These are phyloP conservation scores for Lytechinus variegatus DNA, from an alignment of 35 echinoderm and acorn worm species.

Conservation along the genomic window DNA sequence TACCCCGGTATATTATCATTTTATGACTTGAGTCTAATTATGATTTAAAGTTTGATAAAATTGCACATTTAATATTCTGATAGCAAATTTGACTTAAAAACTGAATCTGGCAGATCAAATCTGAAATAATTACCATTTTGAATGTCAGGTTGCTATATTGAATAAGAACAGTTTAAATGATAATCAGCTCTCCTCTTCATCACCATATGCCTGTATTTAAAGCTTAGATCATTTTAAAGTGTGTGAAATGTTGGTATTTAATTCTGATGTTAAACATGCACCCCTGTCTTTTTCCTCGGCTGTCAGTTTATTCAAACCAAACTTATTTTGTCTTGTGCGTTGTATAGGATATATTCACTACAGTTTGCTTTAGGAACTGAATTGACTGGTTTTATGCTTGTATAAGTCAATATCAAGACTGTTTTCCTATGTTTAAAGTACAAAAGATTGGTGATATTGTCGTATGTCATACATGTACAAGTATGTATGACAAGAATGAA, in stretches of 20 bases:
- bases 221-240: neutral
- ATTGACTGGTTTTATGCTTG: neutral
- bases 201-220: neutral
- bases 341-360: neutral
- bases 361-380: neutral
- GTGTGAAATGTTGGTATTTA: neutral
- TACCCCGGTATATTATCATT: neutral
- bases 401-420: neutral
- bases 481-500: neutral
- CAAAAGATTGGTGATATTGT: neutral
- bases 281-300: neutral
- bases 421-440: neutral
- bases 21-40: neutral
- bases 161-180: neutral
- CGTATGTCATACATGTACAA: no score
- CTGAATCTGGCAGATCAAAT: no score
- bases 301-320: neutral
- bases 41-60: no score
- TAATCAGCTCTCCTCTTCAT: neutral
- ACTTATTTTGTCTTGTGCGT: neutral
- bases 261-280: neutral
- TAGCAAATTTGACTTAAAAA: no score
- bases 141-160: no score
- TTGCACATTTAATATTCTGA: no score
- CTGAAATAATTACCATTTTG: no score